Evolutionary conservation across 2,797 vertebrate genomes (phyloP).

Genomic region (Gymnodraco acuticeps): DNA sequence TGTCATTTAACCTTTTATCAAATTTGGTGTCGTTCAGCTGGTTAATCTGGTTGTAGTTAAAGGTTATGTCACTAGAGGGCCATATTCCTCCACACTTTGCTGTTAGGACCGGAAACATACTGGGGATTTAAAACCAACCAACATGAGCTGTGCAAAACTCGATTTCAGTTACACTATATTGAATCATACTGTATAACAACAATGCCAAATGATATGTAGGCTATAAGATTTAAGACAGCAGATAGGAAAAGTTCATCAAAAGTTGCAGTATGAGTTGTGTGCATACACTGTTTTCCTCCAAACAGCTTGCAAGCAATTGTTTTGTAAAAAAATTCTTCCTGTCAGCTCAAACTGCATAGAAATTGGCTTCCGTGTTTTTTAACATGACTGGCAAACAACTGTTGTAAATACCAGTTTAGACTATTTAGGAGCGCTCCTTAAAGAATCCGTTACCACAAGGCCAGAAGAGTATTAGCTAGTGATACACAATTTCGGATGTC

Average conservation of each 20-base stretch:
- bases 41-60: constrained; percentile 39
- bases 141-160: not conserved
- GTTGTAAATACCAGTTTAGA: not conserved
- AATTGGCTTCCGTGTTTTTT: not conserved
- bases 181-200: not conserved
- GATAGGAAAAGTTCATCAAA: not conserved
- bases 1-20: not conserved
- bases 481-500: not conserved
- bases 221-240: not conserved
- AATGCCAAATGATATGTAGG: not conserved
- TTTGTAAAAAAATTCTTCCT: not conserved
- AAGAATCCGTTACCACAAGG: not conserved
- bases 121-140: not conserved
- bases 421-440: not conserved
- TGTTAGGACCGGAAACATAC: constrained; percentile 28
- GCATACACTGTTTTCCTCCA: not conserved
- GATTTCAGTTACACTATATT: not conserved
- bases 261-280: not conserved
- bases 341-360: not conserved
- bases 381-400: not conserved
- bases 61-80: constrained; percentile 68
- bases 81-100: constrained; percentile 58
- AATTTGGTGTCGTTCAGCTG: not conserved
- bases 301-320: not conserved
- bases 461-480: not conserved